phyloP scores from a whole-genome alignment of 2,113 vertebrate species.

The Gymnogyps californianus region DNA sequence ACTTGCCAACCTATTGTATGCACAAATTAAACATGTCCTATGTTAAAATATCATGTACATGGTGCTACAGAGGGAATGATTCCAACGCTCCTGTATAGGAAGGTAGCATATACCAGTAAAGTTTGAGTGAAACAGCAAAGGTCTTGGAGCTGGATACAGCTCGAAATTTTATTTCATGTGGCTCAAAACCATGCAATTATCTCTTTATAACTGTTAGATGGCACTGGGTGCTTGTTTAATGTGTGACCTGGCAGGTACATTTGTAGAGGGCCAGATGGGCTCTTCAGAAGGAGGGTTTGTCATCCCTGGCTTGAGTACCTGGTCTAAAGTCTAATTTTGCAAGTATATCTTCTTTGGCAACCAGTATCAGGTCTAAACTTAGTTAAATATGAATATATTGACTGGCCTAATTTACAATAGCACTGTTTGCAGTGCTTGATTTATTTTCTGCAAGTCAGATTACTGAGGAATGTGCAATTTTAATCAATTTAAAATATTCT shows the following conservation, averaged over 20 bases:
- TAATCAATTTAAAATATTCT: background rate
- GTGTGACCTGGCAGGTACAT: background rate
- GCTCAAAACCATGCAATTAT: background rate
- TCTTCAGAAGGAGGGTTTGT: background rate
- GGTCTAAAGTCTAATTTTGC: background rate
- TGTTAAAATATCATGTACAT: background rate
- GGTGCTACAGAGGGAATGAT: background rate
- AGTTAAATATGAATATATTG: background rate
- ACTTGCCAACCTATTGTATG: background rate
- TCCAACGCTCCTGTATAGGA: background rate
- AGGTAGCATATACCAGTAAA: background rate
- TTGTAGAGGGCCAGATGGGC: background rate
- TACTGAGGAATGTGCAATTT: background rate
- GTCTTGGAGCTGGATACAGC: background rate
- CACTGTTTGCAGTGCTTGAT: background rate
- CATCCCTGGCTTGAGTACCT: background rate
- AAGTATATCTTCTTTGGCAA: background rate
- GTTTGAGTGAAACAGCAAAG: background rate
- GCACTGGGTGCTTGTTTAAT: background rate
- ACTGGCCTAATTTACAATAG: background rate
- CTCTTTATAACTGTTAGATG: background rate
- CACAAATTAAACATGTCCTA: background rate
- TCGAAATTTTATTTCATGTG: background rate
- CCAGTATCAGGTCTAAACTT: background rate
- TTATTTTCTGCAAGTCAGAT: background rate